phyloP scores from a whole-genome alignment of 2,888 invertebrate species.

The Eilema caniola region DNA sequence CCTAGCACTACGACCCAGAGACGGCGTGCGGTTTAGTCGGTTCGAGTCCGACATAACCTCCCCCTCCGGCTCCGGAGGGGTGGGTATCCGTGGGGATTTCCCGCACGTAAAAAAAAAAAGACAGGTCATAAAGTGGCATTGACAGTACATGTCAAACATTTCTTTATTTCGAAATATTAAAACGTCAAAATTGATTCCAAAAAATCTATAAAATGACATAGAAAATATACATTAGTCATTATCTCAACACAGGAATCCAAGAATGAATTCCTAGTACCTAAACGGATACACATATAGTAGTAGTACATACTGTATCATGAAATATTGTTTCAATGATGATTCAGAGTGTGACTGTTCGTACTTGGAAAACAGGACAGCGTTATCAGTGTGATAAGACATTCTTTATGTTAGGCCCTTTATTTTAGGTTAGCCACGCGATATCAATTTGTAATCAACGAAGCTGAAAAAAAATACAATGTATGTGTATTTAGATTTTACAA shows the following conservation, averaged over 20 bases:
- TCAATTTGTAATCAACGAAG: slow-evolving; percentile 46
- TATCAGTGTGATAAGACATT: slow-evolving; percentile 75
- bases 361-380: slow-evolving; percentile 79
- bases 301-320: slow-evolving; percentile 1
- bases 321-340: slow-evolving; percentile 51
- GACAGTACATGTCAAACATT: too few relatives aligned
- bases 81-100: too few relatives aligned
- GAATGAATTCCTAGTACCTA: not conserved
- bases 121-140: too few relatives aligned
- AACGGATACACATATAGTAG: slow-evolving; percentile 3
- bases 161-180: too few relatives aligned
- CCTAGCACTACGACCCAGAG: too few relatives aligned
- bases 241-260: not conserved
- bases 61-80: too few relatives aligned
- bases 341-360: slow-evolving; percentile 69
- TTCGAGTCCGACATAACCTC: too few relatives aligned
- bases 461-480: not conserved
- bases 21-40: too few relatives aligned
- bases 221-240: slow-evolving; percentile 7
- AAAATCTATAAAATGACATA: not conserved
- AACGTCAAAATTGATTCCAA: not conserved
- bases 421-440: slow-evolving; percentile 58
- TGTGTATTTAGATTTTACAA: too few relatives aligned
- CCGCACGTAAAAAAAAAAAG: too few relatives aligned
- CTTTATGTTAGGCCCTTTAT: slow-evolving; percentile 62